Base-by-base conservation (phyloP, 1,140 invertebrate genomes). In the Pseudomyrmex cubaensis region DNA sequence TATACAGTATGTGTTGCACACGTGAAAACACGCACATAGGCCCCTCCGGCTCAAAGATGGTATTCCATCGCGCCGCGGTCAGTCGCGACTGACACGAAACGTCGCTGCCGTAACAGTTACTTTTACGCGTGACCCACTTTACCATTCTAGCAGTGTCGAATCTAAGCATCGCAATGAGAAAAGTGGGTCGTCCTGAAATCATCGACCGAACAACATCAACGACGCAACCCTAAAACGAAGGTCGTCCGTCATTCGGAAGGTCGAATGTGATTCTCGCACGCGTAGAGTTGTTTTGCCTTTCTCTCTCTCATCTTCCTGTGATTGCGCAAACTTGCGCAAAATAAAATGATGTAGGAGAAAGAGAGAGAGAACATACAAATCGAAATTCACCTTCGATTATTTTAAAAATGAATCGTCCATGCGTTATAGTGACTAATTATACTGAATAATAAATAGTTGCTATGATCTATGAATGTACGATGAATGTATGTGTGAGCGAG, bases 71-170 rank as follows among this genome's bases (percentile, higher is more conserved):
- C 48, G 56, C 25, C 63, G 52, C n/a, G 52, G 61, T 78, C 76
- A 78, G 66, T 72, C 57, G 64, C 69, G 74, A 76, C 64, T 69
- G 72, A 57, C 66, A 82, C 83, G 86, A 89, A 89, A 89, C 84
- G 85, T 86, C 82, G 84, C 74, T 88, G 86, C 75, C 50, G 87
- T 88, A 89, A 89, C 87, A 89, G 87, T 89, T 89, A 86, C 87
- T 89, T 89, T 89, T 86, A 89, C 87, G 87, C 78, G 57, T 88
- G 87, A 86, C 87, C 87, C 87, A 89, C 87, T 89, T 35, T 89
- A 63, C 80, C 87, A 80, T 89, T 84, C 87, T 52, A 88, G 63
- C 84, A 86, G 80, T 35, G 35, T 89, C 87, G 84, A 89, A 89
- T 89, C 87, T 88, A 88, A 89, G 84, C 76, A 84, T 57, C 56